Evolutionary conservation across 1,140 invertebrate species (phyloP).

Genomic region (Colletes latitarsis): DNA sequence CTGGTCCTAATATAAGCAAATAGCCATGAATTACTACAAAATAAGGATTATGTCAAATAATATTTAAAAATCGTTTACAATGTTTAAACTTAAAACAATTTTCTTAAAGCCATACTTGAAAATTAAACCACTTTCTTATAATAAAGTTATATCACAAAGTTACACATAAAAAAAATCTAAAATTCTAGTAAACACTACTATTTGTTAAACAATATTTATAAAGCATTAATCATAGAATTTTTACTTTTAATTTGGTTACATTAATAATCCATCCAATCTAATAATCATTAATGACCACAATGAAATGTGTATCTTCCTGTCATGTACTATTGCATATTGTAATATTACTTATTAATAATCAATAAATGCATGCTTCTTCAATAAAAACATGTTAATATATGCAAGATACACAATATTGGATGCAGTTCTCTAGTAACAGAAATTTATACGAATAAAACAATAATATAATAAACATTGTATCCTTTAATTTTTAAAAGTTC

Average conservation of each 20-base stretch:
- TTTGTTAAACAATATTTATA: too few species aligned
- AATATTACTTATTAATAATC: background rate
- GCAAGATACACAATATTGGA: background rate
- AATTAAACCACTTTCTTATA: background rate
- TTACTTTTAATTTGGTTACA: too few species aligned
- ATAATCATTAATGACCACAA: background rate
- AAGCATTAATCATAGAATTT: too few species aligned
- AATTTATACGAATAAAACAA: conserved; percentile 9
- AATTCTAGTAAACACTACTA: background rate
- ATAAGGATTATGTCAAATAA: background rate
- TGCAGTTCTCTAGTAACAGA: conserved; percentile 2
- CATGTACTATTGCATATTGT: background rate
- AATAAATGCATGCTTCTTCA: conserved; percentile 12
- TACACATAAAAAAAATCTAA: background rate
- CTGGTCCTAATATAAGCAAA: conserved; percentile 66
- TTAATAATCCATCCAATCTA: background rate
- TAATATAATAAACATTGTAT: background rate
- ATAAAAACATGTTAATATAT: conserved; percentile 1
- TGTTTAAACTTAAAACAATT: background rate
- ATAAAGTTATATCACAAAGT: background rate
- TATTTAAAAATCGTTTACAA: background rate
- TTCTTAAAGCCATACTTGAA: background rate
- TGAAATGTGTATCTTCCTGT: conserved; percentile 9
- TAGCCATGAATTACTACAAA: conserved; percentile 47
- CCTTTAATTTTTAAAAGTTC: background rate